A percentile compares a stretch with the other conserved stretches of the same genome.
Evolutionary conservation across 2,113 vertebrate species (phyloP).

Genomic region (Condylura cristata): DNA sequence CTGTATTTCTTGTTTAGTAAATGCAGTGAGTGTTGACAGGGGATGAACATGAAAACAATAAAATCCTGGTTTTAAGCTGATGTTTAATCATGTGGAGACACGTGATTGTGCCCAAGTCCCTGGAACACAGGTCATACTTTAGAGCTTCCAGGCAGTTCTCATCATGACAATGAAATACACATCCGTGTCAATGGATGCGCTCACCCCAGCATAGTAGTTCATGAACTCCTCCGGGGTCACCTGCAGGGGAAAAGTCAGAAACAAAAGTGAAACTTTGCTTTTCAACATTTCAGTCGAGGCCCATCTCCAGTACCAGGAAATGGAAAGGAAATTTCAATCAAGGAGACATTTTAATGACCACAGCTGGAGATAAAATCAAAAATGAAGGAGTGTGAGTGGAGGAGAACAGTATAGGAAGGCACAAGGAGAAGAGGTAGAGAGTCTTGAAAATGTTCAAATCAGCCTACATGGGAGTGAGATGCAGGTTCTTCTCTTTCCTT

Average conservation of each 20-base stretch:
- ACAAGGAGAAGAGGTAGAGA: neutral
- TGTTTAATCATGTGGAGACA: constrained; percentile 53
- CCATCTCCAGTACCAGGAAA: constrained; percentile 14
- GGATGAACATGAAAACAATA: neutral
- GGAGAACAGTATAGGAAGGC: too few species aligned
- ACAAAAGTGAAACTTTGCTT: constrained; percentile 44
- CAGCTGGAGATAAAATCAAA: neutral
- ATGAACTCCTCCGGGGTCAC: constrained; percentile 96
- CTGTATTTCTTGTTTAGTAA: constrained; percentile 40
- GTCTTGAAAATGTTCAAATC: neutral
- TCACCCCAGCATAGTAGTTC: constrained; percentile 97
- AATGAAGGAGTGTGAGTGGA: neutral
- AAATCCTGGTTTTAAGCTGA: neutral
- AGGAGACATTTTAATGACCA: neutral
- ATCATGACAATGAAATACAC: constrained; percentile 97
- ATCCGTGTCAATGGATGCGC: constrained; percentile 95
- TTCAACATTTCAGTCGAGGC: neutral
- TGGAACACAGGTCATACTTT: constrained; percentile 40
- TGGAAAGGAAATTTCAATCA: neutral
- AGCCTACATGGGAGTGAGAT: neutral
- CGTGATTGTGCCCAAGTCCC: neutral
- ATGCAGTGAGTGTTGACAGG: neutral
- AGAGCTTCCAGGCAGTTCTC: constrained; percentile 94
- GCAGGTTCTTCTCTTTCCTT: neutral
- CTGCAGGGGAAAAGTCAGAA: constrained; percentile 84